Base-by-base conservation (phyloP, 2,797 vertebrate species). In the Sphaeramia orbicularis region DNA sequence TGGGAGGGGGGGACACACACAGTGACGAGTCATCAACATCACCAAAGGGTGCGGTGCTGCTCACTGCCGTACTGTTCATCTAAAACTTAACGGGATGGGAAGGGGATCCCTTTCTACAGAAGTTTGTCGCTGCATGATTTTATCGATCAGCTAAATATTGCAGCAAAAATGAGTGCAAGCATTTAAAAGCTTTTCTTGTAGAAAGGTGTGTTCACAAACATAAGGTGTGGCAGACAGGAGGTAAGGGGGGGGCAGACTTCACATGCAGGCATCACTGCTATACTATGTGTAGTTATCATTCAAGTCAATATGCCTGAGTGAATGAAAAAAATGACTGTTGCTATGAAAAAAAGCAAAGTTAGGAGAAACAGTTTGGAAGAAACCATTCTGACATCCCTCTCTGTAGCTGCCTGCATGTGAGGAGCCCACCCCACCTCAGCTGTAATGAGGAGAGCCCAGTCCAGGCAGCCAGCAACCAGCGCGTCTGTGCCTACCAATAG, bases 401-500 rank as follows among this genome's bases (percentile, higher is more conserved):
- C 65, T 79, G 49, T 77, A n/a, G 57, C 67, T 81, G 80, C 37
- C 27, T 84, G 79, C 68, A 63, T 81, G 83, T 71, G 87, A 86
- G 78, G 74, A 86, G 82, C 90, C 85, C 88, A 83, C 87, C 86
- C 84, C 86, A 74, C 84, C 85, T 85, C 85, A 84, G 80, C 87
- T 86, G 86, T 84, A 85, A 85, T 86, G 89, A 93, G 90, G 89
- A 89, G 88, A 92, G 88, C 89, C 91, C 87, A 88, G 87, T 87
- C 64, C 85, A 88, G 86, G 89, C 90, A 92, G 91, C 86, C 91
- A 92, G 91, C 91, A 91, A 90, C 90, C 89, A 83, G 91, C 90
- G 89, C 89, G 89, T 91, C 89, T 91, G 81, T 86, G 78, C 92
- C 91, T 86, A 76, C 90, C 92, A 92, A 92, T 89, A 65, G 91